Evolutionary conservation across 2,797 vertebrate genomes (phyloP).

Genomic region (Acanthornis magna): DNA sequence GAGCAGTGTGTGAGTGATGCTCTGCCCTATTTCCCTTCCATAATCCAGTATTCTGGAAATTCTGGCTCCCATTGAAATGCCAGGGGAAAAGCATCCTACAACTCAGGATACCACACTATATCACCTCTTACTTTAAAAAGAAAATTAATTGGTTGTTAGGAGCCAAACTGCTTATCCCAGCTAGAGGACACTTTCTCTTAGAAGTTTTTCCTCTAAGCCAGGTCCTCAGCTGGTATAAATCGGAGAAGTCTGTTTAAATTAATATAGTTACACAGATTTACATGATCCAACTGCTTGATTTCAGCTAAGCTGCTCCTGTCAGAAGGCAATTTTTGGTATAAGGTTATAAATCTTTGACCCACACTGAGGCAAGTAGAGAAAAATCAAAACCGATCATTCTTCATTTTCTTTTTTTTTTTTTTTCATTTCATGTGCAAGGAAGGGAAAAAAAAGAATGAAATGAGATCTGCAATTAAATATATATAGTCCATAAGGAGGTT

Average conservation of each 20-base stretch:
- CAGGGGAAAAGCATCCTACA: background rate
- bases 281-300: slow-evolving; percentile 10
- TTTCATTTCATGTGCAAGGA: background rate
- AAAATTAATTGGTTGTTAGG: background rate
- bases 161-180: background rate
- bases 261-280: slow-evolving; percentile 37
- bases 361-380: background rate
- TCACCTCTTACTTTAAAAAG: background rate
- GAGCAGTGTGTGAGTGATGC: background rate
- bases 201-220: background rate
- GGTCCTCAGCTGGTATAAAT: background rate
- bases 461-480: background rate
- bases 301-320: background rate
- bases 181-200: background rate
- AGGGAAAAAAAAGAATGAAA: background rate
- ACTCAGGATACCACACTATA: background rate
- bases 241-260: slow-evolving; percentile 9
- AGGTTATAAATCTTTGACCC: background rate
- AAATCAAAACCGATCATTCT: background rate
- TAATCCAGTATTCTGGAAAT: background rate
- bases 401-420: background rate
- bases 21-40: background rate
- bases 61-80: background rate
- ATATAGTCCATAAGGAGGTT: background rate
- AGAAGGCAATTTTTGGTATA: background rate